phyloP scores from a whole-genome alignment of 2,888 invertebrate genomes.

The Heliconius cydno region DNA sequence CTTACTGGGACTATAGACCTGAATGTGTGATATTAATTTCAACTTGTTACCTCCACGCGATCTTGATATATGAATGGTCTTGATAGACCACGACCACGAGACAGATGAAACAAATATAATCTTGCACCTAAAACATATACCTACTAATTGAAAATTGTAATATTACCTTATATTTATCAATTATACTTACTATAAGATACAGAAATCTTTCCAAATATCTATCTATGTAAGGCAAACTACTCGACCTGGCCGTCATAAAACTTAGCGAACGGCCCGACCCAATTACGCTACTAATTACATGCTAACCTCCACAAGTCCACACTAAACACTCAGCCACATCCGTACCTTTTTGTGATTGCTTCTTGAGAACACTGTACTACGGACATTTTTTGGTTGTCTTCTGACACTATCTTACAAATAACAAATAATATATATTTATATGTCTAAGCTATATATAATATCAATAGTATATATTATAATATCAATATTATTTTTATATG shows the following conservation, averaged over 20 bases:
- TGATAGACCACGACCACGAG: too few relatives aligned
- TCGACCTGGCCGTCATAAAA: constrained; percentile 55
- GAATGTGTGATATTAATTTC: too few relatives aligned
- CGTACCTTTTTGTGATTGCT: constrained; percentile 33
- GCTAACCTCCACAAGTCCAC: constrained; percentile 44
- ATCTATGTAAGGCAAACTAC: constrained; percentile 33
- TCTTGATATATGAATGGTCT: too few relatives aligned
- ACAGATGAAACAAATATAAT: neutral
- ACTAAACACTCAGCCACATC: constrained; percentile 39
- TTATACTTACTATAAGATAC: neutral
- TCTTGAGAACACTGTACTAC: constrained; percentile 21
- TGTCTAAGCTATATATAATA: neutral
- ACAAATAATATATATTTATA: neutral
- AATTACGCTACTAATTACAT: constrained; percentile 63
- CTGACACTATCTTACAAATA: neutral
- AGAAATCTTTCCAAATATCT: constrained; percentile 27
- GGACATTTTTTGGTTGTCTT: neutral
- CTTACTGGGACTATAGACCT: too few relatives aligned
- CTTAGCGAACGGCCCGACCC: constrained; percentile 57
- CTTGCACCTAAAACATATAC: neutral
- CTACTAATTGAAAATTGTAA: neutral
- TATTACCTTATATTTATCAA: neutral
- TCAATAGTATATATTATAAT: too few relatives aligned
- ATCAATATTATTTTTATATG: too few relatives aligned
- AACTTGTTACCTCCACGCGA: too few relatives aligned